phyloP scores from a whole-genome alignment of 2,797 vertebrate species.

The Psittacula echo region DNA sequence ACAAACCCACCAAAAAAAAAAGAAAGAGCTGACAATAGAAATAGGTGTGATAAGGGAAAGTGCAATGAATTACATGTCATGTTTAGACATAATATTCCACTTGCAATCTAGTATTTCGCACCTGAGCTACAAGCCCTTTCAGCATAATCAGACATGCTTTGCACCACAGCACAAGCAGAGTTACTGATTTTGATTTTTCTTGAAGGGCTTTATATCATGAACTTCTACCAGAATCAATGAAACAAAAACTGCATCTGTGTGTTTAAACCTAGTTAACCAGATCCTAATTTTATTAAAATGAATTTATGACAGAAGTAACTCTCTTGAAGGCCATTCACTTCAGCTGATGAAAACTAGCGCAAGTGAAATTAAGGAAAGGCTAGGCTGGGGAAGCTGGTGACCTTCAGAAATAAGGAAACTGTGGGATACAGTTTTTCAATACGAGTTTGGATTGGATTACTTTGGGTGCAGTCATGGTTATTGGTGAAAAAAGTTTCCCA shows the following conservation, averaged over 20 bases:
- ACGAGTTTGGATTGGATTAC: slow-evolving; percentile 28
- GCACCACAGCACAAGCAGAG: background rate
- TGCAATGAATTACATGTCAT: slow-evolving; percentile 7
- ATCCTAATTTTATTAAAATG: slow-evolving; percentile 16
- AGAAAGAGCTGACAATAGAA: background rate
- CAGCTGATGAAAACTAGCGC: background rate
- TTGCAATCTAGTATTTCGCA: background rate
- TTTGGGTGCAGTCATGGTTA: background rate
- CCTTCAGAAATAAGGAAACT: slow-evolving; percentile 20
- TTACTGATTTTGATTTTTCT: slow-evolving; percentile 21
- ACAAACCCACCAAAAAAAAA: too few species aligned
- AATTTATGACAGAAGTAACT: background rate
- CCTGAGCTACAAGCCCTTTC: slow-evolving; percentile 19
- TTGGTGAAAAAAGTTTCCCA: slow-evolving; percentile 23
- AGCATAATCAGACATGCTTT: slow-evolving; percentile 17
- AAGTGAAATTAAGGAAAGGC: background rate
- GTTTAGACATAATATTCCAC: slow-evolving; percentile 30
- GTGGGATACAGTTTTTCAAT: slow-evolving; percentile 24
- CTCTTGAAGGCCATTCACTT: background rate
- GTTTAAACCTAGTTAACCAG: slow-evolving; percentile 12
- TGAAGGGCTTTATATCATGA: background rate
- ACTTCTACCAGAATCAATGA: background rate
- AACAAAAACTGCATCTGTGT: background rate
- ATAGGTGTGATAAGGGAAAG: slow-evolving; percentile 13
- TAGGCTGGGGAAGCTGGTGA: background rate